Evolutionary conservation across 1,140 invertebrate genomes (phyloP), one percentile per base, ranked within the genome.

Genomic region (Drosophila azteca): DNA sequence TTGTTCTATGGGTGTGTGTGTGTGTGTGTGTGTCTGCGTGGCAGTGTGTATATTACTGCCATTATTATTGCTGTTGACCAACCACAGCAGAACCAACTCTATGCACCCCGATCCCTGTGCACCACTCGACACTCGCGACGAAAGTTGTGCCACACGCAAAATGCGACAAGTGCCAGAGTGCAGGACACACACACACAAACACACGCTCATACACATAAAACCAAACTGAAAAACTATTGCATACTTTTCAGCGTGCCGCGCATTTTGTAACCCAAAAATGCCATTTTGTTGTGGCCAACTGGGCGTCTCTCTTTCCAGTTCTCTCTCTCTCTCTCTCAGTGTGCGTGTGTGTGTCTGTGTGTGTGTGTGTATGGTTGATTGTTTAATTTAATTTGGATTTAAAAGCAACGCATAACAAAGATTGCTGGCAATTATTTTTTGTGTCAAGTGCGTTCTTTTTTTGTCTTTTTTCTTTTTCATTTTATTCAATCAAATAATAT

Each of bases 341-440:
- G 1, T 3, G 7, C 9, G 2, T 9, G 52, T 54, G 50, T 44
- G 26, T 45, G 29, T 39, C 46, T 51, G 39, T 48, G n/a, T 15
- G 24, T 44, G 41, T 53, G 60, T 22, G 59, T 57, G 26, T 58
- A 46, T 43, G 68, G 64, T 64, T 77, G 67, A 51, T 66, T 60
- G 55, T 83, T 83, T 83, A 83, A 82, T 82, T 82, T 83, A 83
- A 82, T 83, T 82, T 82, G 81, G 77, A 82, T 82, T 83, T 83
- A 83, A 82, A 79, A 79, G 75, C 75, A 83, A 65, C 68, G 69
- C 79, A 74, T 74, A 74, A 73, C 76, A 81, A 82, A 71, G 66
- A 69, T 69, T 69, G 64, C 66, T 45, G 43, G 64, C 64, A 68
- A 69, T 69, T 69, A 69, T 69, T 68, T 69, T 69, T 69, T 68